Conservation (phyloP, 2,113 vertebrate species). For the Cyphomyrus discorhynchus region DNA sequence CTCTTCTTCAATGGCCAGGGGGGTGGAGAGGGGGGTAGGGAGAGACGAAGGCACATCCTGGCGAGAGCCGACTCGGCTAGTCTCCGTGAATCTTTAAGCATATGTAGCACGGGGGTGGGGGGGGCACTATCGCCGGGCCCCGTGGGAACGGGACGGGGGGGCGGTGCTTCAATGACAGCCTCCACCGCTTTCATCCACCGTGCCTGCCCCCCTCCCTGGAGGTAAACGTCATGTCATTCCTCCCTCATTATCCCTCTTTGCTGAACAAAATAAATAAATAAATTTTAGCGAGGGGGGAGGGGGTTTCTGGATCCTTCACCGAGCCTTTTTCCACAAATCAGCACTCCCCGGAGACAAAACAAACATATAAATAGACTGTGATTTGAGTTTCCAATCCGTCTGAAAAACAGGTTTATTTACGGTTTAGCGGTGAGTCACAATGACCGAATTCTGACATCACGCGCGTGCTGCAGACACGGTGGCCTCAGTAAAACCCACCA, state of each 20-base stretch:
- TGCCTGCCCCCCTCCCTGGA: background rate
- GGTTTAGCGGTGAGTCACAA: background rate
- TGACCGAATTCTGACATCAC: background rate
- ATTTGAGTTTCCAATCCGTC: background rate
- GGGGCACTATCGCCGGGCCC: background rate
- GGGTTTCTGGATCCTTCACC: background rate
- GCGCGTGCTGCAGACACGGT: background rate
- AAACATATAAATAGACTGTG: background rate
- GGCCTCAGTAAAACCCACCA: background rate
- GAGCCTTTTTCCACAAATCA: background rate
- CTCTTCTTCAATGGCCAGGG: background rate
- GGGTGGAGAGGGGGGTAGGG: background rate
- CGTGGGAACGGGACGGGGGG: background rate
- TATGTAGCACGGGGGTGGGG: background rate
- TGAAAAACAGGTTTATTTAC: background rate
- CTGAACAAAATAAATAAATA: slow-evolving; percentile 5
- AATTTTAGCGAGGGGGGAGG: background rate
- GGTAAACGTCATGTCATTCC: background rate
- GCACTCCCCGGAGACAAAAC: background rate
- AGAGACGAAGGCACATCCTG: background rate
- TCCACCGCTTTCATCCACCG: background rate
- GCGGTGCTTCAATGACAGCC: background rate
- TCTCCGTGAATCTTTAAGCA: slow-evolving; percentile 32
- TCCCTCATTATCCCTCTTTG: background rate
- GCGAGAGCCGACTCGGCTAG: slow-evolving; percentile 15